phyloP scores from a whole-genome alignment of 2,113 vertebrate species.

The Mellivora capensis region DNA sequence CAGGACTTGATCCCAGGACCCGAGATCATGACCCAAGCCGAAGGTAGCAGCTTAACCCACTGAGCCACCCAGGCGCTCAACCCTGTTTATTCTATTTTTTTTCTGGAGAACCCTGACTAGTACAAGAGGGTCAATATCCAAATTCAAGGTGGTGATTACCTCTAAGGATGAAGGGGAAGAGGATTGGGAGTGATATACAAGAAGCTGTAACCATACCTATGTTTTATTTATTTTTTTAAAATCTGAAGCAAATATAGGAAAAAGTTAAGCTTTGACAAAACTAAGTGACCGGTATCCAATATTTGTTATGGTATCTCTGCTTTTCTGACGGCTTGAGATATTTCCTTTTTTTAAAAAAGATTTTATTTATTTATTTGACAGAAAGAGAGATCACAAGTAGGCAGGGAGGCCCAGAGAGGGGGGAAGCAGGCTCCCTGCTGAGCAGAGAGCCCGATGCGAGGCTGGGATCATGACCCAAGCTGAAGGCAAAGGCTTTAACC shows the following conservation, averaged over 20 bases:
- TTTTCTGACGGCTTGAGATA: slow-evolving; percentile 20
- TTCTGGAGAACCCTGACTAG: neutral
- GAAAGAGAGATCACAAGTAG: too few species aligned
- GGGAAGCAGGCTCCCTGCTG: too few species aligned
- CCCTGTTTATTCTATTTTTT: neutral
- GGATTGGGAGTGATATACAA: neutral
- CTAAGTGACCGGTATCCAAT: neutral
- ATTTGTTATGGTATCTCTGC: slow-evolving; percentile 5
- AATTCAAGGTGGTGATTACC: neutral
- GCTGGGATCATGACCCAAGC: too few species aligned
- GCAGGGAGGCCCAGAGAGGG: too few species aligned
- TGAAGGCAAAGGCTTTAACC: too few species aligned
- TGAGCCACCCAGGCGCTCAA: too few species aligned
- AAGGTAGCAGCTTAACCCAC: too few species aligned
- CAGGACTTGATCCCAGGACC: too few species aligned
- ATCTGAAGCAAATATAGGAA: neutral
- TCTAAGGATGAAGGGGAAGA: neutral
- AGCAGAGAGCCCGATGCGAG: too few species aligned
- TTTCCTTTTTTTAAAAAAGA: neutral
- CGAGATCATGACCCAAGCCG: too few species aligned
- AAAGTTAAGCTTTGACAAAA: slow-evolving; percentile 3
- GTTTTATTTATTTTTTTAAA: slow-evolving; percentile 35
- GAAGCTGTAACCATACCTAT: neutral
- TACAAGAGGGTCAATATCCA: neutral
- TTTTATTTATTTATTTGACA: too few species aligned